These are phyloP conservation scores for Dermolepida albohirtum DNA, from an alignment of 2,888 invertebrate genomes.

Conservation along the genomic window DNA sequence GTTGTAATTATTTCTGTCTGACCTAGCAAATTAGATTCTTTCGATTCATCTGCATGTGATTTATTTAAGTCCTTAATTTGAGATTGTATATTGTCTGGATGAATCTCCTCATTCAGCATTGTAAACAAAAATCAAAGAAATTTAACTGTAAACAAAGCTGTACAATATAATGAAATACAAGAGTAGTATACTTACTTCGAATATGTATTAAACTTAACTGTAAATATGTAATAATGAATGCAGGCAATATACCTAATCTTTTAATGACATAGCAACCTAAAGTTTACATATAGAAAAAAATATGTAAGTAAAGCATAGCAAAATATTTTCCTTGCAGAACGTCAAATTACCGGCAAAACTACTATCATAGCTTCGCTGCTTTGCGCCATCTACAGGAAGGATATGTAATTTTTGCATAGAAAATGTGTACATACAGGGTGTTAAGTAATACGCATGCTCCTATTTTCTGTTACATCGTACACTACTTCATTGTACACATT, in stretches of 20 bases:
- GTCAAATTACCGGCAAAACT: slow-evolving; percentile 27
- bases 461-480: too few species aligned
- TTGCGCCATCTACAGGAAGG: slow-evolving; percentile 11
- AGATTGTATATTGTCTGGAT: slow-evolving; percentile 4
- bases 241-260: background rate
- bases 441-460: too few species aligned
- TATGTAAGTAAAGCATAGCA: slow-evolving; percentile 25
- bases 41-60: background rate
- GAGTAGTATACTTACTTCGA: slow-evolving; percentile 16
- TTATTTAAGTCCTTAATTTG: slow-evolving; percentile 14
- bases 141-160: slow-evolving; percentile 26
- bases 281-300: slow-evolving; percentile 22
- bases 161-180: slow-evolving; percentile 1
- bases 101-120: slow-evolving; percentile 30
- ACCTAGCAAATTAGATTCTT: background rate
- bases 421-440: too few species aligned
- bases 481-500: too few species aligned
- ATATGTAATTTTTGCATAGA: background rate
- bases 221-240: slow-evolving; percentile 5
- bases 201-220: background rate
- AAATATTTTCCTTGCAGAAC: slow-evolving; percentile 22
- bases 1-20: slow-evolving; percentile 17
- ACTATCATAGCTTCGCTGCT: background rate
- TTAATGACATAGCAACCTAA: slow-evolving; percentile 29
- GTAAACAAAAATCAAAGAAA: background rate